Conservation (phyloP, 2,888 invertebrate species). For the Hyposoter didymator region DNA sequence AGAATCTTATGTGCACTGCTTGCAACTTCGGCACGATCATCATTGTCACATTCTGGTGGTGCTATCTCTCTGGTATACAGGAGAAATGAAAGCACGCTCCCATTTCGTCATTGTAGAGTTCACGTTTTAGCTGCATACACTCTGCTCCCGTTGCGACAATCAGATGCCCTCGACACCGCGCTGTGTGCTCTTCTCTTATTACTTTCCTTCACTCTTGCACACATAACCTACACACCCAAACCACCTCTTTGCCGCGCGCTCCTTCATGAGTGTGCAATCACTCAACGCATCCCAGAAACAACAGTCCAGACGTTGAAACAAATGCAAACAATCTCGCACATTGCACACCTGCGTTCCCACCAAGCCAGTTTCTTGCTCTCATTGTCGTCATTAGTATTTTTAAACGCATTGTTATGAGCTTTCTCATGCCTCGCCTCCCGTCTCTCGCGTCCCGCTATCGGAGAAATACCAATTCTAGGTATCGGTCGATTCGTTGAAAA, state of each 20-base stretch:
- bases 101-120: constrained; percentile 65
- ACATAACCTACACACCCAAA: neutral
- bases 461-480: neutral
- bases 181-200: constrained; percentile 52
- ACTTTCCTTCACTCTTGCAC: constrained; percentile 32
- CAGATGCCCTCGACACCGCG: constrained; percentile 60
- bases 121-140: constrained; percentile 42
- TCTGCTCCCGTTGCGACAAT: constrained; percentile 49
- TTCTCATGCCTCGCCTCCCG: neutral
- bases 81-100: constrained; percentile 65
- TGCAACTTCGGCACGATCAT: constrained; percentile 6
- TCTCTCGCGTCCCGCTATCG: neutral
- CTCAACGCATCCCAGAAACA: constrained; percentile 48
- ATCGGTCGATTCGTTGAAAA: neutral
- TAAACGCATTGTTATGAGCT: neutral
- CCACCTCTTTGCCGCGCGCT: neutral
- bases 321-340: constrained; percentile 52
- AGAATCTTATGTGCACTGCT: constrained; percentile 11
- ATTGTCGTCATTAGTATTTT: constrained; percentile 14
- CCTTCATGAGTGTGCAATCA: neutral
- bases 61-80: constrained; percentile 28
- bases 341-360: constrained; percentile 56
- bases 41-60: constrained; percentile 22
- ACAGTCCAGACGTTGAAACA: constrained; percentile 32
- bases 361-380: constrained; percentile 11